A percentile compares a stretch with the other conserved stretches of the same genome.
phyloP scores from a whole-genome alignment of 2,113 vertebrate species.

The Oncorhynchus gorbuscha region DNA sequence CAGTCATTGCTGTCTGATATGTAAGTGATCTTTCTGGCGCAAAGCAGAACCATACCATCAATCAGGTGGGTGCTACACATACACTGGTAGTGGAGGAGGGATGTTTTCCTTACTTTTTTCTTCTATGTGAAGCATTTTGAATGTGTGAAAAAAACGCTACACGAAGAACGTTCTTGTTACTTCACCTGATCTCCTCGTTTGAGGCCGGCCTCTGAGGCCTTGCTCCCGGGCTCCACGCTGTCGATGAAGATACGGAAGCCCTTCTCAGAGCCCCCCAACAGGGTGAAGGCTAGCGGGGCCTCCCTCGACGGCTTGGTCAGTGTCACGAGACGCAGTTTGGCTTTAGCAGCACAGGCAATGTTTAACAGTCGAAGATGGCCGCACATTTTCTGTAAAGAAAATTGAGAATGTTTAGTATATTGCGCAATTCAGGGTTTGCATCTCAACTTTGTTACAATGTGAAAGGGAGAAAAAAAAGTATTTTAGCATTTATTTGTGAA shows the following conservation, averaged over 20 bases:
- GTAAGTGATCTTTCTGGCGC: too few species aligned
- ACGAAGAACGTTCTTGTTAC: too few species aligned
- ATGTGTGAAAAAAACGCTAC: too few species aligned
- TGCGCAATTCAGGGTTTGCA: background rate
- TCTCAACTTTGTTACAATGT: background rate
- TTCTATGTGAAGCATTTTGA: too few species aligned
- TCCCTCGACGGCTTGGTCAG: conserved; percentile 94
- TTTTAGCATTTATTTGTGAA: background rate
- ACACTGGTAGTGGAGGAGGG: too few species aligned
- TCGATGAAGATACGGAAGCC: conserved; percentile 96
- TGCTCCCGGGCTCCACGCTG: conserved; percentile 90
- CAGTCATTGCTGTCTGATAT: too few species aligned
- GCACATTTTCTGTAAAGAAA: conserved; percentile 89
- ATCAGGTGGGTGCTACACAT: too few species aligned
- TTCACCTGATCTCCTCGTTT: conserved; percentile 95
- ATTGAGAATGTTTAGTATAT: background rate
- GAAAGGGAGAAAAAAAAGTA: background rate
- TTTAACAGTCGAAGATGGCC: conserved; percentile 97
- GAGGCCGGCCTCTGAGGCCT: conserved; percentile 91
- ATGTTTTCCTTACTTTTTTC: too few species aligned
- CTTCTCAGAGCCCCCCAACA: conserved; percentile 94
- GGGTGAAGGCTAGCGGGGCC: conserved; percentile 89
- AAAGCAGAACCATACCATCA: too few species aligned
- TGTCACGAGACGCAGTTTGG: conserved; percentile 91
- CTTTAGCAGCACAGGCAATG: conserved; percentile 97